These are phyloP conservation scores for Drosophila pseudoobscura DNA, from an alignment of 1,140 invertebrate genomes.

Conservation along the genomic window DNA sequence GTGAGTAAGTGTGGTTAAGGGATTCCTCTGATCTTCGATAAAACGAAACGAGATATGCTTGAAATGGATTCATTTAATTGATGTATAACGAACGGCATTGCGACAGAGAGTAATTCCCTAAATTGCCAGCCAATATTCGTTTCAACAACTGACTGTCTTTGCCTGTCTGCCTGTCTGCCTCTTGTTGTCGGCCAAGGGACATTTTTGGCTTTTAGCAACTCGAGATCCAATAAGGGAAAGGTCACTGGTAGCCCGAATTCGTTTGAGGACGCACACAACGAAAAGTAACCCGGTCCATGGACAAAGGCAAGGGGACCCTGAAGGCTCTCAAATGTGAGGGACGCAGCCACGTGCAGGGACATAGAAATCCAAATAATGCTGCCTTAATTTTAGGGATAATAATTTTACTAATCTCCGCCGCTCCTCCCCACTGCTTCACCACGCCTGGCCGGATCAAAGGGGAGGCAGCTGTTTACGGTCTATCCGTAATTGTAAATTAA, in stretches of 20 bases:
- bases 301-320: not conserved
- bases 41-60: no score
- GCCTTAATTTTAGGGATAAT: conserved; percentile 28
- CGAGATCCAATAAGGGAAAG: conserved; percentile 20
- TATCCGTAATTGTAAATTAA: conserved; percentile 73
- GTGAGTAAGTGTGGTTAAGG: not conserved
- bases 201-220: conserved; percentile 38
- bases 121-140: not conserved
- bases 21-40: no score
- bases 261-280: conserved; percentile 5
- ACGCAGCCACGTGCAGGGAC: no score
- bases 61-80: conserved; percentile 10
- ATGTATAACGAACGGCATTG: not conserved
- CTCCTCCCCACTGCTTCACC: no score
- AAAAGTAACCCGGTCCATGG: conserved; percentile 2
- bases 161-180: conserved; percentile 5
- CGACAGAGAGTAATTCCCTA: not conserved
- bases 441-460: conserved; percentile 3
- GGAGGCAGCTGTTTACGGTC: conserved; percentile 49
- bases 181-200: conserved; percentile 6
- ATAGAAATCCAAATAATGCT: conserved; percentile 15
- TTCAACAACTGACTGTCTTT: not conserved
- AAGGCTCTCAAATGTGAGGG: not conserved
- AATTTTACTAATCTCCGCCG: conserved; percentile 11
- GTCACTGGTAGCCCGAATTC: conserved; percentile 24